Base-by-base conservation (phyloP, 35 echinoderm and acorn worm species). In the Patiria miniata region DNA sequence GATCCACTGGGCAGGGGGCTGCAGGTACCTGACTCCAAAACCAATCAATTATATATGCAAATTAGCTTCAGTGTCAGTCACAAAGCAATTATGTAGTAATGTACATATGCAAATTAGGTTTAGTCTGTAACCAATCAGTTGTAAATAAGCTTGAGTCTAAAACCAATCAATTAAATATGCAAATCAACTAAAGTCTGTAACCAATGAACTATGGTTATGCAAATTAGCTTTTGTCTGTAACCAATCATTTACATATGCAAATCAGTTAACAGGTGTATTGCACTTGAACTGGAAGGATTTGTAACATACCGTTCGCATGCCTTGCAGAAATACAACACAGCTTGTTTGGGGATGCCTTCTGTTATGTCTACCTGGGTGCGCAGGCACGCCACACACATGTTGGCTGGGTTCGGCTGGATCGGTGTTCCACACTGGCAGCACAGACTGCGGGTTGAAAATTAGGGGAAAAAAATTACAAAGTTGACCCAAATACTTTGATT, bases 281-380 rank as follows among this genome's bases (percentile, higher is more conserved):
- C n/a, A n/a, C n/a, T n/a, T n/a, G n/a, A n/a, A n/a, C n/a, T n/a
- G n/a, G n/a, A n/a, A n/a, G n/a, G n/a, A 12, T 73, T 0, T 5
- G 18, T 14, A 32, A 73, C 80, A 89, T 80, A 99, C 96, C 96
- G 89, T 81, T 99, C 96, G 85, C 96, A 99, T 55, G 79, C 79
- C 90, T 95, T 99, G 60, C 96, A 99, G 79, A 99, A 99, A 57
- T 99, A 92, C 15, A 99, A 61, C 1, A 89, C 83, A 14, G 80
- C 61, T 50, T 99, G 96, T 56, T 99, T 99, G 2, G 96, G 96
- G 14, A 99, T 99, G 32, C 96, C 96, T 84, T 99, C 96, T 9
- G 96, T 99, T 36, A 99, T 99, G 57, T 99, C 96, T n/a, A 99
- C 96, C 68, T 89, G 89, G 5, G 96, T 99, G 39, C 96, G 47